Evolutionary conservation across 2,888 invertebrate species (phyloP).

Genomic region (Diarsia rubi): DNA sequence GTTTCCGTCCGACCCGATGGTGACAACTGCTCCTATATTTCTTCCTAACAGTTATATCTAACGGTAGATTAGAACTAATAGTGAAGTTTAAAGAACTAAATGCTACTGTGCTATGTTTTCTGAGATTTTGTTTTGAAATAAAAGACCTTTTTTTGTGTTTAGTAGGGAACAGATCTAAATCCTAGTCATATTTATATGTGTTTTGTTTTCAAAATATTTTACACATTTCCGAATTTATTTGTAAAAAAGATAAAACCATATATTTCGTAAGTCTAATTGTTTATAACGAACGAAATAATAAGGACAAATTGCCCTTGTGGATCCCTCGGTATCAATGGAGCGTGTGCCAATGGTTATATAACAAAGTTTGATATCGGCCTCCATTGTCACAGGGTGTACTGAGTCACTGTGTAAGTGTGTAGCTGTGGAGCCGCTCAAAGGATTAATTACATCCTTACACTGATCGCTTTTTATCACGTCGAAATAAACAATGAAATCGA

Average conservation of each 20-base stretch:
- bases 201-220: neutral
- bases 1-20: slow-evolving; percentile 75
- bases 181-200: neutral
- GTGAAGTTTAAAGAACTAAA: slow-evolving; percentile 15
- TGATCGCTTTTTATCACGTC: slow-evolving; percentile 44
- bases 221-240: neutral
- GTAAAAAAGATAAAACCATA: neutral
- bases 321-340: slow-evolving; percentile 52
- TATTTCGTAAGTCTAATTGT: neutral
- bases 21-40: slow-evolving; percentile 74
- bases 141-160: neutral
- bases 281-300: slow-evolving; percentile 25
- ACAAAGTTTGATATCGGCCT: slow-evolving; percentile 51
- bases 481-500: slow-evolving; percentile 33
- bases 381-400: slow-evolving; percentile 23
- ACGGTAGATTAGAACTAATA: slow-evolving; percentile 52
- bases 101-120: neutral
- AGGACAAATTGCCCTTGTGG: slow-evolving; percentile 29
- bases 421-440: slow-evolving; percentile 47
- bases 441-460: slow-evolving; percentile 56
- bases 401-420: slow-evolving; percentile 26
- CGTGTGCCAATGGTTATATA: slow-evolving; percentile 55
- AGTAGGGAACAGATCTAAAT: neutral
- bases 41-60: slow-evolving; percentile 55
- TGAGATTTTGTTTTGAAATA: neutral